Conservation (phyloP, 2,113 vertebrate genomes). For the Sander lucioperca region DNA sequence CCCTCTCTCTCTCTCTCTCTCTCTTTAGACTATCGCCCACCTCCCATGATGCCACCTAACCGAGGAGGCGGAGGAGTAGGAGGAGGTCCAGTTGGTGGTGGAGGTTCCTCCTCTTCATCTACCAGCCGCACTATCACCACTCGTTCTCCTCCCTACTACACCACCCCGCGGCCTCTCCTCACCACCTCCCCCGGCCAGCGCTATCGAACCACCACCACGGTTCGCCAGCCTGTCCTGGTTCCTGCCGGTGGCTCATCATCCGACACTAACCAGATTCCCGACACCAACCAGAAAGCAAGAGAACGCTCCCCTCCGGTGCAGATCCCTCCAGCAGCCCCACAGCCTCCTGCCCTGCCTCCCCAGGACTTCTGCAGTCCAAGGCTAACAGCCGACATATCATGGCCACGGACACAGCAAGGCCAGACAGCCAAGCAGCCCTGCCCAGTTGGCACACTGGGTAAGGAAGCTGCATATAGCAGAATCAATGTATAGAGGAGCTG, state of each 20-base stretch:
- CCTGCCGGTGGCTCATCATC: constrained; percentile 63
- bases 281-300: constrained; percentile 77
- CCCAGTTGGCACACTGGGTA: constrained; percentile 94
- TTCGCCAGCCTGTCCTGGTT: constrained; percentile 64
- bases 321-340: constrained; percentile 73
- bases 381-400: constrained; percentile 91
- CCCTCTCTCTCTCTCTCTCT: constrained; percentile 5
- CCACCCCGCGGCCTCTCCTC: constrained; percentile 84
- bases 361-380: constrained; percentile 91
- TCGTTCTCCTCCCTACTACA: constrained; percentile 81
- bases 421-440: constrained; percentile 95
- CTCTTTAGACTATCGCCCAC: constrained; percentile 69
- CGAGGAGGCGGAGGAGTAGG: constrained; percentile 45
- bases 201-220: constrained; percentile 88
- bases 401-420: constrained; percentile 95
- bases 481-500: not conserved
- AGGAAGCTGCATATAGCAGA: constrained; percentile 39
- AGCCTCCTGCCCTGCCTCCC: constrained; percentile 86
- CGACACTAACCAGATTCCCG: constrained; percentile 79
- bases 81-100: constrained; percentile 51
- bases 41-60: constrained; percentile 73
- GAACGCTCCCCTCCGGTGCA: constrained; percentile 63
- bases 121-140: constrained; percentile 86
- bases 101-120: constrained; percentile 78
- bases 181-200: constrained; percentile 84